Evolutionary conservation across 2,797 vertebrate genomes (phyloP).

Genomic region (Mormyrops attenuatus): DNA sequence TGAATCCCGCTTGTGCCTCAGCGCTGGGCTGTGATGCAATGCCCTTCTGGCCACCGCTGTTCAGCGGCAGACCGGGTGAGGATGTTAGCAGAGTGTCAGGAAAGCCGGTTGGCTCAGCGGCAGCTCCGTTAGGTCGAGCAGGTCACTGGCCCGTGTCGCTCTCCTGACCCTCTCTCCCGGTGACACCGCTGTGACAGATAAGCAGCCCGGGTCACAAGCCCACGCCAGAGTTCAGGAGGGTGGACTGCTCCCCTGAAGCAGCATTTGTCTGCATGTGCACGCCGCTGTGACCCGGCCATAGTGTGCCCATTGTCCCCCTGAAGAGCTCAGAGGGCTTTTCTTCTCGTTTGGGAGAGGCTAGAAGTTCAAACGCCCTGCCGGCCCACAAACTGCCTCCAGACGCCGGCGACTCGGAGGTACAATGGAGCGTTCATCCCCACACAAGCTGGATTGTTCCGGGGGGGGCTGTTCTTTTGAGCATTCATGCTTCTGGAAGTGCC

Average conservation of each 20-base stretch:
- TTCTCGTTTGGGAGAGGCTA: neutral
- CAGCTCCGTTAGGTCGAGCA: neutral
- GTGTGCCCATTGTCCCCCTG: slow-evolving; percentile 3
- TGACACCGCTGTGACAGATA: neutral
- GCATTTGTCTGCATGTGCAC: neutral
- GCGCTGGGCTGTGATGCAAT: neutral
- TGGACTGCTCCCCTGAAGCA: neutral
- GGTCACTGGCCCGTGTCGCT: neutral
- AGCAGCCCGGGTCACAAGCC: neutral
- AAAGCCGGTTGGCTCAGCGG: neutral
- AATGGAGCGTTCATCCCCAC: neutral
- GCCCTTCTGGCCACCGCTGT: neutral
- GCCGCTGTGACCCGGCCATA: neutral
- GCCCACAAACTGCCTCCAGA: neutral
- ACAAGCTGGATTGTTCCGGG: neutral
- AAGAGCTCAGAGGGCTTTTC: slow-evolving; percentile 7
- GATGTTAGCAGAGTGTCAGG: neutral
- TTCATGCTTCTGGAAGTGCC: neutral
- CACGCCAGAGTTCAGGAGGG: neutral
- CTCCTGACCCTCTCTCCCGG: neutral
- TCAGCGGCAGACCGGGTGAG: neutral
- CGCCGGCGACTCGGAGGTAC: neutral
- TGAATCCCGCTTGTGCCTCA: neutral
- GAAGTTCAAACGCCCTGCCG: slow-evolving; percentile 11
- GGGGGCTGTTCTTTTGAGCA: neutral